Conservation (phyloP, 2,888 invertebrate genomes). For the Cetonia aurata region DNA sequence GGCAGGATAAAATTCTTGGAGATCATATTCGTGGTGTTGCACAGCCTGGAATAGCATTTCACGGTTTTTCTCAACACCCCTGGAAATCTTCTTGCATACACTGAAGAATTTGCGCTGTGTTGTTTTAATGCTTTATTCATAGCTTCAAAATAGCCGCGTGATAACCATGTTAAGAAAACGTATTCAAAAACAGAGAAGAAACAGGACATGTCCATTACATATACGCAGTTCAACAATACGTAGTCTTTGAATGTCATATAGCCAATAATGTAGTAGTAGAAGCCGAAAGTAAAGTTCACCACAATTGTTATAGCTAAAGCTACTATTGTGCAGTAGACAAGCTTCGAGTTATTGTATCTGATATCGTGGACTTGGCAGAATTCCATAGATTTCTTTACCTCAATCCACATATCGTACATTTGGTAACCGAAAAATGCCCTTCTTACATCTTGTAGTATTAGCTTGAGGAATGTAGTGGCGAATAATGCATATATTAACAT, state of each 20-base stretch:
- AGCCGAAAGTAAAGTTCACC: background rate
- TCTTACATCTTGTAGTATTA: background rate
- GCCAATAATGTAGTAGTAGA: background rate
- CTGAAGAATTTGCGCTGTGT: background rate
- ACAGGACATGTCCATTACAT: background rate
- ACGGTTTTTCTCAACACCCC: background rate
- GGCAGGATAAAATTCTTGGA: background rate
- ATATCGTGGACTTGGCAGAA: background rate
- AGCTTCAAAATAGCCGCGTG: background rate
- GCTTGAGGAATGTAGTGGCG: background rate
- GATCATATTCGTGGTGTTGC: background rate
- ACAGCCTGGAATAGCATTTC: background rate
- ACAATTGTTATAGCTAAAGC: background rate
- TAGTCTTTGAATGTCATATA: background rate
- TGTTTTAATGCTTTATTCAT: background rate
- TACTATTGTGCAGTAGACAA: background rate
- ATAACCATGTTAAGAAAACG: background rate
- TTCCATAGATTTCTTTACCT: background rate
- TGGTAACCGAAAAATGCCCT: background rate
- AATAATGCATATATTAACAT: background rate
- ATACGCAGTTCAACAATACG: background rate
- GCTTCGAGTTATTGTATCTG: background rate
- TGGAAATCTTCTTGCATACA: background rate
- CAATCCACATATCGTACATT: background rate
- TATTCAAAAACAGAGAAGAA: background rate